Conservation (phyloP, 2,888 invertebrate species). For the Embidobia sp. region DNA sequence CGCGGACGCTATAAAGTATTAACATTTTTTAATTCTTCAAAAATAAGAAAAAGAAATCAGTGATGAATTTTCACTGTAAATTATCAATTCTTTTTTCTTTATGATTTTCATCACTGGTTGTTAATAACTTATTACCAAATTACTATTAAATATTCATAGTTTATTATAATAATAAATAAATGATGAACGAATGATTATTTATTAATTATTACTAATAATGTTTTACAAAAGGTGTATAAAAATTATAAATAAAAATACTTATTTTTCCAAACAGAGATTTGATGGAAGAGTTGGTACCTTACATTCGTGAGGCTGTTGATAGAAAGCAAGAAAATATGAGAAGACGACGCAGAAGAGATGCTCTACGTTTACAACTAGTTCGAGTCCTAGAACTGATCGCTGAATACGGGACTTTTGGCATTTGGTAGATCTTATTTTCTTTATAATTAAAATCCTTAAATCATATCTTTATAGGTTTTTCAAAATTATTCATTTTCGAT, state of each 20-base stretch:
- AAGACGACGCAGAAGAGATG: constrained; percentile 93
- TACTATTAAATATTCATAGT: too few species aligned
- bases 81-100: too few species aligned
- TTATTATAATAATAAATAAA: too few species aligned
- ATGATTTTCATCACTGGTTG: too few species aligned
- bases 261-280: constrained; percentile 88
- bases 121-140: too few species aligned
- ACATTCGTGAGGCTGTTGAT: constrained; percentile 97
- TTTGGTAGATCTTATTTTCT: constrained; percentile 76
- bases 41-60: too few species aligned
- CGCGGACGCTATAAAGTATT: constrained; percentile 94
- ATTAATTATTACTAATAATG: too few species aligned
- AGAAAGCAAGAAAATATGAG: constrained; percentile 98
- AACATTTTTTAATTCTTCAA: not conserved
- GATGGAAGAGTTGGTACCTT: constrained; percentile 96
- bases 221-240: too few species aligned
- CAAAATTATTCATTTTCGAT: not conserved
- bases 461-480: not conserved
- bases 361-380: constrained; percentile 94
- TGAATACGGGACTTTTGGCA: constrained; percentile 93
- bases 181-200: too few species aligned
- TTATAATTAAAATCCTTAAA: not conserved
- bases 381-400: constrained; percentile 96
- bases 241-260: too few species aligned
- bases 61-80: too few species aligned